Evolutionary conservation across 2,797 vertebrate species (phyloP).

Genomic region (Megalops cyprinoides): DNA sequence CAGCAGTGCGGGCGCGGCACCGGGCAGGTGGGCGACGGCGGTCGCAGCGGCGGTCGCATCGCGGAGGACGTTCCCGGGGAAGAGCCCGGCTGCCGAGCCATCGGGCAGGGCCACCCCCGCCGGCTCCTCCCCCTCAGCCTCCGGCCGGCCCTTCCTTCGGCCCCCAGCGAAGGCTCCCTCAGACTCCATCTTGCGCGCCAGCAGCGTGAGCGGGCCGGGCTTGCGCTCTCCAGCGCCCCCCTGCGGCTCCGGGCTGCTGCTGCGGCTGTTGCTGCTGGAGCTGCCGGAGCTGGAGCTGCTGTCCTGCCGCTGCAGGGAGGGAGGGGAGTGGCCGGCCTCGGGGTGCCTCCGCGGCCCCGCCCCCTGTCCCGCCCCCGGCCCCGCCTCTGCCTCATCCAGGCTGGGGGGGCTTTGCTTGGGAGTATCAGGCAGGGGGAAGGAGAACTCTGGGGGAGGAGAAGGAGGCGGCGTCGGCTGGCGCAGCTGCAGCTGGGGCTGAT

Average conservation of each 20-base stretch:
- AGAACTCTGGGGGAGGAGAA: constrained; percentile 76
- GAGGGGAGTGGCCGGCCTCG: constrained; percentile 9
- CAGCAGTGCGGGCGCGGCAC: constrained; percentile 52
- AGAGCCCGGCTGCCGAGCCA: constrained; percentile 28
- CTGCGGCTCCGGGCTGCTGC: constrained; percentile 82
- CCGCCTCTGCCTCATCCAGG: constrained; percentile 62
- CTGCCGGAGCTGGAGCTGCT: constrained; percentile 76
- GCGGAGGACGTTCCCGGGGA: constrained; percentile 57
- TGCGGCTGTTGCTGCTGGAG: constrained; percentile 78
- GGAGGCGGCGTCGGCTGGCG: constrained; percentile 74
- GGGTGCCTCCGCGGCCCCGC: neutral
- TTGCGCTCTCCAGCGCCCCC: constrained; percentile 75
- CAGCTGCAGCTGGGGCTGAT: constrained; percentile 58
- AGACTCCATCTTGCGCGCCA: constrained; percentile 76
- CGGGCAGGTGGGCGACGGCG: constrained; percentile 67
- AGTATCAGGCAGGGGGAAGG: constrained; percentile 77
- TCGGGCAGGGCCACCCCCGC: constrained; percentile 7
- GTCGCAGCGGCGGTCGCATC: constrained; percentile 63
- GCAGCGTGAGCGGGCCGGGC: constrained; percentile 71
- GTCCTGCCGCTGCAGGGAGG: constrained; percentile 57
- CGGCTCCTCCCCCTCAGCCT: constrained; percentile 56
- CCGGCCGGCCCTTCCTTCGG: constrained; percentile 63
- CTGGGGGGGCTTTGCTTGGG: constrained; percentile 80
- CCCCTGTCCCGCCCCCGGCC: constrained; percentile 14
- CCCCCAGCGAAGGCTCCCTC: constrained; percentile 74